phyloP scores from a whole-genome alignment of 2,113 vertebrate species.

The Clarias macrocephalus region DNA sequence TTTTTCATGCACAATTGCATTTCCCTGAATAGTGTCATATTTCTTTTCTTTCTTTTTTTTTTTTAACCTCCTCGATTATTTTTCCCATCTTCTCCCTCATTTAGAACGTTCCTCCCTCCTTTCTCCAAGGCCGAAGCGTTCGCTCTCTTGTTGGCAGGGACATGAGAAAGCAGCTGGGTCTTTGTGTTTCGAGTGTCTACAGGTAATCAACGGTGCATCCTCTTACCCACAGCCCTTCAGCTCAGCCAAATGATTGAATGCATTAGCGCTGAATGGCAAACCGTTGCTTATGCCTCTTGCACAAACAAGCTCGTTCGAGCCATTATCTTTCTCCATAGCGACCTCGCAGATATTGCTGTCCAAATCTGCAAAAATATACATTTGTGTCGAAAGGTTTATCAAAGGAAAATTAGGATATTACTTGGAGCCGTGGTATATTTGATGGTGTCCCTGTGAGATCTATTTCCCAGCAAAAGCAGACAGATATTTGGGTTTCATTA shows the following conservation, averaged over 20 bases:
- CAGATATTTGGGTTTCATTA: constrained; percentile 46
- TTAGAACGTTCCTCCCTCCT: constrained; percentile 44
- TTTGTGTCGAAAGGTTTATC: constrained; percentile 39
- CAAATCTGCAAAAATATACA: constrained; percentile 47
- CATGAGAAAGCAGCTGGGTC: constrained; percentile 70
- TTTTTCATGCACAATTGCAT: constrained; percentile 8
- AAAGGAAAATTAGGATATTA: constrained; percentile 50
- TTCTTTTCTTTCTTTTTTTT: neutral
- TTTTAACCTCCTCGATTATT: neutral
- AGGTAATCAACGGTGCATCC: constrained; percentile 76
- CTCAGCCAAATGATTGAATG: constrained; percentile 71
- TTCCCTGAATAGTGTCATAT: neutral
- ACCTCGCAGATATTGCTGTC: constrained; percentile 1
- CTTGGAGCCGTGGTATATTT: neutral
- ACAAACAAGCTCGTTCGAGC: constrained; percentile 55
- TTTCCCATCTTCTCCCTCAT: neutral
- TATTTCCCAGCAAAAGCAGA: constrained; percentile 30
- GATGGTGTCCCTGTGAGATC: constrained; percentile 43
- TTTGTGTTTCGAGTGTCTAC: constrained; percentile 71
- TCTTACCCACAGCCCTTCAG: constrained; percentile 72
- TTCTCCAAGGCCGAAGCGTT: constrained; percentile 53
- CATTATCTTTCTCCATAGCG: constrained; percentile 48
- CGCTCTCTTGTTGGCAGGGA: constrained; percentile 57
- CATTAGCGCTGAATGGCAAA: constrained; percentile 72
- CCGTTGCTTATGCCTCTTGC: constrained; percentile 62